phyloP scores from a whole-genome alignment of 2,797 vertebrate genomes.

The Melopsittacus undulatus region DNA sequence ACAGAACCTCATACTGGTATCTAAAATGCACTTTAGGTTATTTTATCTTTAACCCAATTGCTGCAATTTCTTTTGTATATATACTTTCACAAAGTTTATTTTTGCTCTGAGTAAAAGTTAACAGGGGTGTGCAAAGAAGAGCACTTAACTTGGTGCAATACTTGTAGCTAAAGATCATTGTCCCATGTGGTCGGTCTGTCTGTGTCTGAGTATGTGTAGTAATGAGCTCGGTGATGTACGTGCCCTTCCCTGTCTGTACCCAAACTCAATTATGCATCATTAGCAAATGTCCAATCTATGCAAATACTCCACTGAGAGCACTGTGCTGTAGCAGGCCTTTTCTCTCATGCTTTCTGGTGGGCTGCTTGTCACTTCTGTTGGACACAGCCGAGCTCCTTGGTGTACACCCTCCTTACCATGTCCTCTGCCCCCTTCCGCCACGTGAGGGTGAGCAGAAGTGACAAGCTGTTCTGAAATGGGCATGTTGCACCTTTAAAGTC shows the following conservation, averaged over 20 bases:
- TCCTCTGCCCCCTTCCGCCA: neutral
- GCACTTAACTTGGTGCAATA: conserved; percentile 83
- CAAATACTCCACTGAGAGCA: conserved; percentile 73
- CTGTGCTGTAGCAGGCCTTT: conserved; percentile 42
- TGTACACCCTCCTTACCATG: neutral
- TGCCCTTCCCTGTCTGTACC: conserved; percentile 38
- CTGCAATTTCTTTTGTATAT: conserved; percentile 82
- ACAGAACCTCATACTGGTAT: conserved; percentile 78
- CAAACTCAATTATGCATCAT: conserved; percentile 66
- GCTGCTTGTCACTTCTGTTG: conserved; percentile 28
- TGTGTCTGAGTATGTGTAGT: conserved; percentile 2
- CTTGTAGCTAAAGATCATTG: conserved; percentile 71
- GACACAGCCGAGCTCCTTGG: neutral
- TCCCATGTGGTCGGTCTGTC: conserved; percentile 54
- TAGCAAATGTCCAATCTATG: conserved; percentile 77
- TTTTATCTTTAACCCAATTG: conserved; percentile 81
- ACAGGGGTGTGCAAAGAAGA: conserved; percentile 78
- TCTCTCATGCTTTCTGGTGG: conserved; percentile 62
- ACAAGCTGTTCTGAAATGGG: conserved; percentile 38
- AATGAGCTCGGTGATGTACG: neutral
- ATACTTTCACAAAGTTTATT: conserved; percentile 81
- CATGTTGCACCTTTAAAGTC: conserved; percentile 66
- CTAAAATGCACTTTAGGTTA: conserved; percentile 85
- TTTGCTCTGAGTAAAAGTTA: conserved; percentile 80
- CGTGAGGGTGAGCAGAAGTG: neutral